Evolutionary conservation across 2,797 vertebrate species (phyloP).

Genomic region (Halcyon badia): DNA sequence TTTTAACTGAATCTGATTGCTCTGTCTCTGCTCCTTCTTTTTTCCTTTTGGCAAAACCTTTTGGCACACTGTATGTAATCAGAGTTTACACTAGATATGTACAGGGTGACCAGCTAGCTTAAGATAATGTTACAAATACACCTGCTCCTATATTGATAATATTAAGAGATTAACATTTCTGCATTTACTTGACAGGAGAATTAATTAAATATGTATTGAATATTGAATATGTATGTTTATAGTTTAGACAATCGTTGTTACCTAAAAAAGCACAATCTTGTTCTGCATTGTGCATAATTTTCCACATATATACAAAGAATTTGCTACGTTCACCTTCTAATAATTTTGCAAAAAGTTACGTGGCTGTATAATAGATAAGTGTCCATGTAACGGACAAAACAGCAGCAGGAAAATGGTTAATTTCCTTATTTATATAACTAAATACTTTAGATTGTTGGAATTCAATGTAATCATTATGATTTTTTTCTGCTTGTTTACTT

Average conservation of each 20-base stretch:
- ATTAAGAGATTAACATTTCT: background rate
- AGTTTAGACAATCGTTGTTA: background rate
- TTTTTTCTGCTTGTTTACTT: background rate
- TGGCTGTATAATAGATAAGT: background rate
- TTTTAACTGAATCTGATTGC: background rate
- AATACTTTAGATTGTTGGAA: background rate
- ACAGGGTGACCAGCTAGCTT: background rate
- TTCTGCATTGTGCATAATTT: background rate
- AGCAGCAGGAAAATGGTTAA: background rate
- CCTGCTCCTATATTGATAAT: background rate
- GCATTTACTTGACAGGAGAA: background rate
- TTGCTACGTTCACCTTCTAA: background rate
- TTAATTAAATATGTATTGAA: background rate
- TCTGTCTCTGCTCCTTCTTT: background rate
- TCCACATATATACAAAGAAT: background rate
- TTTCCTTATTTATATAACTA: background rate
- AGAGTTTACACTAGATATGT: background rate
- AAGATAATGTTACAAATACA: background rate
- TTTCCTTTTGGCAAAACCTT: background rate
- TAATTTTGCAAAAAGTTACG: background rate
- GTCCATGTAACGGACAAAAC: background rate
- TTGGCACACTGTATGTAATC: background rate
- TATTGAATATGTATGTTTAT: background rate
- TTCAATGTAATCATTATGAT: background rate
- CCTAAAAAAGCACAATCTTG: background rate